A percentile compares a stretch with the other conserved stretches of the same genome.
phyloP scores from a whole-genome alignment of 2,797 vertebrate genomes.

The Graptemys geographica region DNA sequence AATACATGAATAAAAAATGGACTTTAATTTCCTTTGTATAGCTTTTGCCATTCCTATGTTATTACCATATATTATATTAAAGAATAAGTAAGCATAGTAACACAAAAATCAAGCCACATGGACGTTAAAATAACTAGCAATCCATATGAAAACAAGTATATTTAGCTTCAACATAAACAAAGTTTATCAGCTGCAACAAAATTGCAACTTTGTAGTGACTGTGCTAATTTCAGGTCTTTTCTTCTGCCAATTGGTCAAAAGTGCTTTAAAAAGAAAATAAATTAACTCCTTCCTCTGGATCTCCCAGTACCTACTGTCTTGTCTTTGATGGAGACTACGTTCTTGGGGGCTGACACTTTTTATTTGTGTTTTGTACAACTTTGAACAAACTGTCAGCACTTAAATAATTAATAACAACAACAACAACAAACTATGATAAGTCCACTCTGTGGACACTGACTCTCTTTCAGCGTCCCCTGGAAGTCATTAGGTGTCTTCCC shows the following conservation, averaged over 20 bases:
- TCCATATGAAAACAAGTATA: constrained; percentile 11
- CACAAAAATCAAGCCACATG: constrained; percentile 49
- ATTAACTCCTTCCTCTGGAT: not conserved
- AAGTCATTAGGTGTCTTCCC: constrained; percentile 57
- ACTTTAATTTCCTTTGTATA: constrained; percentile 62
- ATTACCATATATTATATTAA: constrained; percentile 73
- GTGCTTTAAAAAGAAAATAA: not conserved
- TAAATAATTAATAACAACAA: constrained; percentile 61
- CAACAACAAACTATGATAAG: constrained; percentile 52
- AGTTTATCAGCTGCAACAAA: constrained; percentile 3
- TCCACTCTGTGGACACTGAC: constrained; percentile 55
- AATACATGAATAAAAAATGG: constrained; percentile 74
- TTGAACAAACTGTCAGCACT: constrained; percentile 19
- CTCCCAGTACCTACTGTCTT: not conserved
- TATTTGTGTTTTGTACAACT: constrained; percentile 49
- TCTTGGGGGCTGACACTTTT: not conserved
- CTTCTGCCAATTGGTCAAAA: not conserved
- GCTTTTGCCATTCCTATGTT: constrained; percentile 65
- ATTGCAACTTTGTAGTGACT: not conserved
- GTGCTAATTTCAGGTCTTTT: not conserved
- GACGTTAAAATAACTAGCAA: not conserved
- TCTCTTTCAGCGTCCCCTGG: constrained; percentile 29
- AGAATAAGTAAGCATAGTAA: constrained; percentile 73
- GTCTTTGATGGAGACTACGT: constrained; percentile 18
- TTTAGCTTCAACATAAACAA: not conserved